Base-by-base conservation (phyloP, 1,140 invertebrate species). In the Lepeophtheirus salmonis region DNA sequence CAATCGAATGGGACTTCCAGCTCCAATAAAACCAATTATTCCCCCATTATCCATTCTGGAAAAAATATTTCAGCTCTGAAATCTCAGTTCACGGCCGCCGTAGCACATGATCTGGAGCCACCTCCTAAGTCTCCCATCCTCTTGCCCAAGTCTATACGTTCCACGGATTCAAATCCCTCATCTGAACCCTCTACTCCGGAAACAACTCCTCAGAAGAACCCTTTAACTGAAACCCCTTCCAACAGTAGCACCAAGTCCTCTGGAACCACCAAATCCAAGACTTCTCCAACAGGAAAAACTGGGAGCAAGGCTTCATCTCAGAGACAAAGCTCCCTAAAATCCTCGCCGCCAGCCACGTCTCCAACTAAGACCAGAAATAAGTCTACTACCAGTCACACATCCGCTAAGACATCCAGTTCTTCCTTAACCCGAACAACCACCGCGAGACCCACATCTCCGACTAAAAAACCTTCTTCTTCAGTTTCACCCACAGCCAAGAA, bases 371-470 rank as follows among this genome's bases (percentile, higher is more conserved):
- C 30, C 6, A 6, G 30, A 41, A 41, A 41, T 10, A 41, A 6
- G 6, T 20, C 20, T 16, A 16, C 52, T 54, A 14, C 20, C 4
- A 20, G n/a, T 20, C 22, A 14, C n/a, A 54, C 52, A 20, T n/a
- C 52, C 13, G 52, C 52, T 14, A 18, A 14, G n/a, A 21, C n/a
- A 54, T 54, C 52, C 18, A n/a, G 14, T 20, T 54, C 52, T 16
- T 54, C 52, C 6, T n/a, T n/a, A n/a, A n/a, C n/a, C n/a, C n/a
- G 49, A n/a, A 50, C 49, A 50, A 50, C 49, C 16, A 50, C 49
- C 49, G 49, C 49, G 20, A 54, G 16, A 54, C 20, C 52, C 20
- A 24, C 21, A 14, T 54, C 52, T 3, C 52, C 52, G n/a, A 54
- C 52, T 14, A 24, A 24, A 54, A 54, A 54, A 20, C 18, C 20